Conservation (phyloP, 2,113 vertebrate species). For the Arvicanthis niloticus region DNA sequence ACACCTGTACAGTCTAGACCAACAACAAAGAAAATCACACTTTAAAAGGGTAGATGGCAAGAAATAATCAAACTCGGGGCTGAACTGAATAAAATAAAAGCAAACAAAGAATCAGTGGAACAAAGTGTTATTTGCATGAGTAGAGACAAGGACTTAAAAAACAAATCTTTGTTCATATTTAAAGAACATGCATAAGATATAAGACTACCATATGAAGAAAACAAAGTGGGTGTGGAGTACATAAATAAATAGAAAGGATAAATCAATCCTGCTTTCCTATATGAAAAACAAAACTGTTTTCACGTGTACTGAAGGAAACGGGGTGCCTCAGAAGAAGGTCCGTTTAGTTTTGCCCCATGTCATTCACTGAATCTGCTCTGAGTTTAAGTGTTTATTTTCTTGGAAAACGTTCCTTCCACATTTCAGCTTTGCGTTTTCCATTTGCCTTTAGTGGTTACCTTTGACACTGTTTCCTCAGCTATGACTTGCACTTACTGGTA, state of each 20-base stretch:
- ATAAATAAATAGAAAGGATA: background rate
- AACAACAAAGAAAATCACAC: background rate
- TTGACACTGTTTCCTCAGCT: background rate
- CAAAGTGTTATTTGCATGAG: background rate
- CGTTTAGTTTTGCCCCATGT: background rate
- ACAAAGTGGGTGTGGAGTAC: background rate
- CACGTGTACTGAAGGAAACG: background rate
- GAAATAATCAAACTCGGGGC: background rate
- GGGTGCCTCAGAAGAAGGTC: background rate
- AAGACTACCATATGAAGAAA: background rate
- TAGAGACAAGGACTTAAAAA: background rate
- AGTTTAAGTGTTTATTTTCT: background rate
- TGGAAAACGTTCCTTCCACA: background rate
- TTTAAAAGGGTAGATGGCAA: background rate
- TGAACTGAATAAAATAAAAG: background rate
- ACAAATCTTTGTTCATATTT: background rate
- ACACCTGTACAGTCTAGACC: background rate
- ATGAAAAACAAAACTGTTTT: background rate
- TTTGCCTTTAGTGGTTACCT: background rate
- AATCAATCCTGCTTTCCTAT: background rate
- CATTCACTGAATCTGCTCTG: background rate
- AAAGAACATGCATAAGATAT: background rate
- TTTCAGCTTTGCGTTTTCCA: slow-evolving; percentile 7
- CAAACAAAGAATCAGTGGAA: background rate
- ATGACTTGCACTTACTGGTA: background rate